phyloP scores from a whole-genome alignment of 2,113 vertebrate genomes.

The Pterophyllum scalare region DNA sequence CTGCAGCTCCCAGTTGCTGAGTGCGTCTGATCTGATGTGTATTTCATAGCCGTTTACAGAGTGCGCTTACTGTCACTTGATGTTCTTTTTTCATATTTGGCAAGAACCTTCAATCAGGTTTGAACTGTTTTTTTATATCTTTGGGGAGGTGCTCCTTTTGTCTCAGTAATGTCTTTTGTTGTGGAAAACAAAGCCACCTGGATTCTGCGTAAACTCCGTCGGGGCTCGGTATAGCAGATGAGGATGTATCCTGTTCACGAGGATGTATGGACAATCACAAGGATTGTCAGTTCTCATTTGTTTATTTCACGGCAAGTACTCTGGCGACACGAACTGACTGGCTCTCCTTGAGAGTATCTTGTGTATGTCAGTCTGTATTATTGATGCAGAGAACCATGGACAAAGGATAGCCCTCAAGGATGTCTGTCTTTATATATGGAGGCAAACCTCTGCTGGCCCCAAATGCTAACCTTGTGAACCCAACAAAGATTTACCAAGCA shows the following conservation, averaged over 20 bases:
- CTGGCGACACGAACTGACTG: constrained; percentile 59
- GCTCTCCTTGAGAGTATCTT: constrained; percentile 76
- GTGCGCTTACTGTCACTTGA: constrained; percentile 10
- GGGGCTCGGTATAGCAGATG: background rate
- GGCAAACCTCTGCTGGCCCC: constrained; percentile 8
- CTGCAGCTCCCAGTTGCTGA: constrained; percentile 32
- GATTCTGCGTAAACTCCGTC: constrained; percentile 43
- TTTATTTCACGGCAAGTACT: constrained; percentile 66
- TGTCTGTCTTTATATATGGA: constrained; percentile 10
- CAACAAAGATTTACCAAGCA: background rate
- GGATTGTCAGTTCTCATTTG: constrained; percentile 77
- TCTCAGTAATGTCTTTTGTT: constrained; percentile 26
- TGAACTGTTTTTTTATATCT: constrained; percentile 45
- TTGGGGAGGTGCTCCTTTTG: constrained; percentile 21
- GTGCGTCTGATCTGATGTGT: constrained; percentile 57
- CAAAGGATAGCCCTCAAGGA: constrained; percentile 60
- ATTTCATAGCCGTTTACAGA: constrained; percentile 41
- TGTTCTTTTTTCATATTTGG: constrained; percentile 18
- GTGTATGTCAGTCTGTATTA: constrained; percentile 74
- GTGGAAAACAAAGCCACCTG: constrained; percentile 43
- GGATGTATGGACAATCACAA: constrained; percentile 70
- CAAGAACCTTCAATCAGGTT: constrained; percentile 48
- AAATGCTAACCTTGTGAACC: constrained; percentile 25
- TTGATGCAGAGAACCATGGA: constrained; percentile 66
- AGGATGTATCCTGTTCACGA: constrained; percentile 57